Percentiles rank a stretch among this genome's conserved stretches.
Evolutionary conservation across 1,140 invertebrate species (phyloP).

Genomic region (Aplysia californica): DNA sequence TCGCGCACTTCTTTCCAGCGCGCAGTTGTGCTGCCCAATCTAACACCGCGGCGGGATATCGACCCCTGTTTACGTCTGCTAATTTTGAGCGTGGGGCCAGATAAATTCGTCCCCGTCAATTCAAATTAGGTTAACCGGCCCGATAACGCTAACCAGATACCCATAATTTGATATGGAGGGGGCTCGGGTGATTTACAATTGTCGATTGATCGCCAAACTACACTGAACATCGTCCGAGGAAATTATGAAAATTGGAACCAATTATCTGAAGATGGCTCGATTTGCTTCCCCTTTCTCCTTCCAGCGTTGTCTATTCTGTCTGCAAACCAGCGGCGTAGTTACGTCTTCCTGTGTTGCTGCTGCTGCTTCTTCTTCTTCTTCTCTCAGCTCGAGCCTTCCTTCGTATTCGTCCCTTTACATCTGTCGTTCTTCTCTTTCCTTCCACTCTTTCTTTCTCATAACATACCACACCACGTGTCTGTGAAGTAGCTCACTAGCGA

Average conservation of each 20-base stretch:
- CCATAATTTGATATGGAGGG: conserved; percentile 27
- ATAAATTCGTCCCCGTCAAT: conserved; percentile 24
- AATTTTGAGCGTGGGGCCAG: conserved; percentile 11
- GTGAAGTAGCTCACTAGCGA: too few species aligned
- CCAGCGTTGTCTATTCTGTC: too few species aligned
- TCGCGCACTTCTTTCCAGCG: background rate
- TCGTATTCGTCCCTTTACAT: too few species aligned
- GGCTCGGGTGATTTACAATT: conserved; percentile 19
- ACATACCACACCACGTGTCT: too few species aligned
- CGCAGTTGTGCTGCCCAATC: background rate
- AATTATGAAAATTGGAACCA: conserved; percentile 1
- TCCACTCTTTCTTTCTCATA: too few species aligned
- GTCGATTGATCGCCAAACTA: conserved; percentile 20
- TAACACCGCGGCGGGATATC: conserved; percentile 2
- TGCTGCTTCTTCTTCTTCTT: too few species aligned
- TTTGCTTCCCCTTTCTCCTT: too few species aligned
- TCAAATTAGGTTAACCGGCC: conserved; percentile 23
- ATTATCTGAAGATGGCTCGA: too few species aligned
- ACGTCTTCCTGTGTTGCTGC: too few species aligned
- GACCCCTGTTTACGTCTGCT: conserved; percentile 23
- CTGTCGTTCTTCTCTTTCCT: too few species aligned
- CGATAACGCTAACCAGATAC: conserved; percentile 20
- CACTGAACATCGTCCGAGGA: background rate
- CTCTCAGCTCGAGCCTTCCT: too few species aligned
- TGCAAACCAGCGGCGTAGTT: too few species aligned